Percentiles rank a stretch among this genome's conserved stretches.
These are phyloP conservation scores for Hyles lineata DNA, from an alignment of 2,888 invertebrate genomes.

Conservation along the genomic window DNA sequence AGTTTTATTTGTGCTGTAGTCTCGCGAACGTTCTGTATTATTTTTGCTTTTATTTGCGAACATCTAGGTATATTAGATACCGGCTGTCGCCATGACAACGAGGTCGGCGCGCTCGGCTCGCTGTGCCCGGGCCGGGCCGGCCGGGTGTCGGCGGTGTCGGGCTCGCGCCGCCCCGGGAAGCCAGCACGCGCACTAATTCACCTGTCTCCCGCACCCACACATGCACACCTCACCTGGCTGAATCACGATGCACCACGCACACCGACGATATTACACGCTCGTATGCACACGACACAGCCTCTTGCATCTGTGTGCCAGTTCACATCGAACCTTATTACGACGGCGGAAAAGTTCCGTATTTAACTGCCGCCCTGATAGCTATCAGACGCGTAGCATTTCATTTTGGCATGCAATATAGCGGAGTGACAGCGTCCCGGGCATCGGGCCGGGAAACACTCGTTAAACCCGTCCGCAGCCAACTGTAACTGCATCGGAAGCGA, in stretches of 20 bases:
- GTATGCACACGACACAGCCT: conserved; percentile 62
- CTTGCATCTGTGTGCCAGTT: conserved; percentile 49
- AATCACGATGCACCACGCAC: conserved; percentile 54
- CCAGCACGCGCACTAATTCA: conserved; percentile 66
- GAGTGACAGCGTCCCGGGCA: conserved; percentile 58
- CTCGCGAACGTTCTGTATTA: conserved; percentile 48
- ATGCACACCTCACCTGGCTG: conserved; percentile 52
- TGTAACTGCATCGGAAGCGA: conserved; percentile 64
- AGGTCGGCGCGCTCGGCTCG: conserved; percentile 58
- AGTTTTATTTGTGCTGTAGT: conserved; percentile 35
- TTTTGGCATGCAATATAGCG: conserved; percentile 53
- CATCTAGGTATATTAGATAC: conserved; percentile 62
- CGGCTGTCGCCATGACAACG: conserved; percentile 73
- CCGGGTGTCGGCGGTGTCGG: background rate
- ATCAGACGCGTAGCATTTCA: conserved; percentile 45
- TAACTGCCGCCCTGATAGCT: conserved; percentile 28
- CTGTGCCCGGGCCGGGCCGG: conserved; percentile 31
- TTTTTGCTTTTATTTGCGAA: conserved; percentile 60
- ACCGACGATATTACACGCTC: conserved; percentile 60
- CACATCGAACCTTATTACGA: conserved; percentile 57
- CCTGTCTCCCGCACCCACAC: conserved; percentile 67
- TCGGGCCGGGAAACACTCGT: conserved; percentile 64
- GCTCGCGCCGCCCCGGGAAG: conserved; percentile 54
- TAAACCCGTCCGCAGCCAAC: conserved; percentile 56
- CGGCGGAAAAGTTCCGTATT: conserved; percentile 48